phyloP scores from a whole-genome alignment of 1,140 invertebrate genomes.

The Charaxes varanes region DNA sequence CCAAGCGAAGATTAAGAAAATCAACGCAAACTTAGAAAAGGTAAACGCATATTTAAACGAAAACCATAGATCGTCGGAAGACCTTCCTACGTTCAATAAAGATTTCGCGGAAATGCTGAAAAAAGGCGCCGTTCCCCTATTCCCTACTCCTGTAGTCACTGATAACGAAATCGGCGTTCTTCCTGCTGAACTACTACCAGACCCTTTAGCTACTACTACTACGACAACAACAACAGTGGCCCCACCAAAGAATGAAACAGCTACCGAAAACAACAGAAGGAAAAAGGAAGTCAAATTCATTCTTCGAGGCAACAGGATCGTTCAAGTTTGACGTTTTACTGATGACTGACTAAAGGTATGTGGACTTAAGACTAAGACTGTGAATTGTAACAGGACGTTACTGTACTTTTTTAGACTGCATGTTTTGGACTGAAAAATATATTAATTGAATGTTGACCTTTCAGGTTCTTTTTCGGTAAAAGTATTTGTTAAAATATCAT shows the following conservation, averaged over 20 bases:
- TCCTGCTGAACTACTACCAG: conserved; percentile 48
- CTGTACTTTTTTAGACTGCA: too few species aligned
- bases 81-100: conserved; percentile 36
- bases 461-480: too few species aligned
- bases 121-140: conserved; percentile 38
- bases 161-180: conserved; percentile 62
- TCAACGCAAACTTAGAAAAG: conserved; percentile 51
- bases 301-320: conserved; percentile 65
- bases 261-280: conserved; percentile 36
- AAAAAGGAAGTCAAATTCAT: conserved; percentile 61
- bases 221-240: conserved; percentile 35
- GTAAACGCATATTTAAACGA: conserved; percentile 40
- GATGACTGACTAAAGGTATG: conserved; percentile 57
- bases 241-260: conserved; percentile 28
- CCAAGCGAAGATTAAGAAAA: conserved; percentile 56
- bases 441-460: too few species aligned
- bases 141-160: conserved; percentile 46
- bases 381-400: too few species aligned
- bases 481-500: too few species aligned
- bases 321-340: conserved; percentile 62
- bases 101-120: conserved; percentile 40
- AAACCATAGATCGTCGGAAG: conserved; percentile 53
- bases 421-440: too few species aligned
- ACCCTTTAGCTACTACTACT: conserved; percentile 27
- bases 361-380: conserved; percentile 37